Conservation (phyloP, 1,140 invertebrate species). For the Cydia pomonella region DNA sequence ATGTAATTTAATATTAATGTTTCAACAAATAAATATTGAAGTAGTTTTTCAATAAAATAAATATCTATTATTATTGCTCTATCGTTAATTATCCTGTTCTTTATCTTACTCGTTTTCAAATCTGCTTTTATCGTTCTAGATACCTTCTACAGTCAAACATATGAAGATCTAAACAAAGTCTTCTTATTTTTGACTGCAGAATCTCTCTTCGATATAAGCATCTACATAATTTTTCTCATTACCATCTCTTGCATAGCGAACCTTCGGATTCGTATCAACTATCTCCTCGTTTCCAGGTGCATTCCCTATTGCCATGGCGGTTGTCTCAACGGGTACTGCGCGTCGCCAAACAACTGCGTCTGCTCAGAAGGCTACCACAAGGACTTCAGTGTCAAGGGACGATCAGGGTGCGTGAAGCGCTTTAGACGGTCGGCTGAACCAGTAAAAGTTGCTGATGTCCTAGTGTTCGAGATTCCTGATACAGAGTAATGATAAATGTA, state of each 20-base stretch:
- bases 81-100: background rate
- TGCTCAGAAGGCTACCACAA: slow-evolving; percentile 83
- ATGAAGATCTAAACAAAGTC: too few species aligned
- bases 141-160: too few species aligned
- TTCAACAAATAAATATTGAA: background rate
- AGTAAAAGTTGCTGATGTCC: slow-evolving; percentile 41
- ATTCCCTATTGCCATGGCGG: slow-evolving; percentile 82
- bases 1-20: background rate
- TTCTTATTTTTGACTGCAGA: too few species aligned
- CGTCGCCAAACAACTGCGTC: slow-evolving; percentile 81
- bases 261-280: slow-evolving; percentile 12
- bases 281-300: slow-evolving; percentile 63
- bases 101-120: too few species aligned
- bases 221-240: background rate
- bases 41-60: background rate
- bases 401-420: slow-evolving; percentile 81
- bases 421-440: slow-evolving; percentile 49
- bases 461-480: slow-evolving; percentile 56
- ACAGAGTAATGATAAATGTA: slow-evolving; percentile 10
- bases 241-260: slow-evolving; percentile 4
- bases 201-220: too few species aligned
- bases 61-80: background rate
- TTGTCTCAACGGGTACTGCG: slow-evolving; percentile 84
- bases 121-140: too few species aligned
- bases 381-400: slow-evolving; percentile 84